A percentile compares a stretch with the other conserved stretches of the same genome.
Conservation (phyloP, 1,140 invertebrate species). For the Ceratina calcarata region DNA sequence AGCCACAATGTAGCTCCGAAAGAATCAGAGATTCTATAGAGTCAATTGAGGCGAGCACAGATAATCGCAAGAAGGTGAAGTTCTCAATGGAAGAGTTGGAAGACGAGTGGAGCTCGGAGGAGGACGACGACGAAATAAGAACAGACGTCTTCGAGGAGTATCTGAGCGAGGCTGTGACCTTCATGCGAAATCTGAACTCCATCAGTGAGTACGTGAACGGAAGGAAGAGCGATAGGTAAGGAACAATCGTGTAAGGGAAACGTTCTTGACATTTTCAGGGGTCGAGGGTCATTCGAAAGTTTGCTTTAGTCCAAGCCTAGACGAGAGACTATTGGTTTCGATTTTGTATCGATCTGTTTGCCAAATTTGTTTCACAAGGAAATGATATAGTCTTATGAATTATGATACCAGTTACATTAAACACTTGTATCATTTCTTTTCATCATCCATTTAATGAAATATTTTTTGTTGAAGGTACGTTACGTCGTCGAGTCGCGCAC, state of each 20-base stretch:
- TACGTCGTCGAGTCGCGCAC: background rate
- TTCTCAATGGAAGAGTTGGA: conserved; percentile 32
- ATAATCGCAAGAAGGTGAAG: conserved; percentile 39
- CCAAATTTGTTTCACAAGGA: no score
- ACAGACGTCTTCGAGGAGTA: conserved; percentile 66
- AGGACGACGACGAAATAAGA: conserved; percentile 25
- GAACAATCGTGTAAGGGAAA: background rate
- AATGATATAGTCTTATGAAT: no score
- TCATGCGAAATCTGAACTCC: conserved; percentile 70
- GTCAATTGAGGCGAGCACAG: background rate
- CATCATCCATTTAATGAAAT: no score
- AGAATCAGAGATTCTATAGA: conserved; percentile 3
- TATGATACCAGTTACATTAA: no score
- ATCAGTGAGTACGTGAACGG: conserved; percentile 65
- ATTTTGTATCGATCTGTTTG: no score
- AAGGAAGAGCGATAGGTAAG: conserved; percentile 41
- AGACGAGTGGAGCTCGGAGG: conserved; percentile 37
- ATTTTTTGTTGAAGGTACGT: no score
- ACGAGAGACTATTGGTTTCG: no score
- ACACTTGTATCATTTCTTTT: no score
- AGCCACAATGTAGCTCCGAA: conserved; percentile 6
- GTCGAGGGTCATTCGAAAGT: background rate
- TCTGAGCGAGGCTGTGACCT: conserved; percentile 66
- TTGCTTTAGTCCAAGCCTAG: no score
- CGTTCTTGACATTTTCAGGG: background rate